These are phyloP conservation scores for Nasonia vitripennis DNA, from an alignment of 1,140 invertebrate species.

Conservation along the genomic window DNA sequence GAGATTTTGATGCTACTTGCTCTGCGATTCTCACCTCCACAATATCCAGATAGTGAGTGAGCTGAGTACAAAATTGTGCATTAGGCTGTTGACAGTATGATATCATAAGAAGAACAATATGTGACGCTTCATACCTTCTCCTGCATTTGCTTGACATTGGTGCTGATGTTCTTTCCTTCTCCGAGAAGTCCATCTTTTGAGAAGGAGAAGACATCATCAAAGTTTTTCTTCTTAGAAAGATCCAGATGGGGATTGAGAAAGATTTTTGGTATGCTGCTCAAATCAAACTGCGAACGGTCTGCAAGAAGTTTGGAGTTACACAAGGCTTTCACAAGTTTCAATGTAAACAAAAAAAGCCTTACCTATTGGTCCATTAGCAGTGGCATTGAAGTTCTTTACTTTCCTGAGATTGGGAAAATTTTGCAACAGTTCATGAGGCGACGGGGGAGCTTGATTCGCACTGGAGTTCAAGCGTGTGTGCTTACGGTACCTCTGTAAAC, in stretches of 20 bases:
- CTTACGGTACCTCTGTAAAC: conserved; percentile 74
- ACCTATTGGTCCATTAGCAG: conserved; percentile 61
- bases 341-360: conserved; percentile 41
- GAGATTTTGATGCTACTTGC: conserved; percentile 96
- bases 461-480: conserved; percentile 70
- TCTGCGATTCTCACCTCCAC: conserved; percentile 96
- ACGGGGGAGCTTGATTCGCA: conserved; percentile 65
- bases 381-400: conserved; percentile 65
- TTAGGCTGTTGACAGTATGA: background rate
- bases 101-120: background rate
- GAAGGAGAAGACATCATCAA: conserved; percentile 89
- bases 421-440: conserved; percentile 72
- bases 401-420: conserved; percentile 74
- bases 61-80: conserved; percentile 69
- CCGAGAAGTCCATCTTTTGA: conserved; percentile 68
- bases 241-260: conserved; percentile 90
- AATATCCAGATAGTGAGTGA: conserved; percentile 96
- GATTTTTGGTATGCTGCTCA: conserved; percentile 87
- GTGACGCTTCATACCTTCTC: conserved; percentile 77
- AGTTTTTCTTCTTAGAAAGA: conserved; percentile 88
- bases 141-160: conserved; percentile 77
- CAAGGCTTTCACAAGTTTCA: background rate
- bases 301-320: conserved; percentile 46
- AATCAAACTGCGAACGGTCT: conserved; percentile 76
- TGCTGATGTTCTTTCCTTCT: conserved; percentile 62